Evolutionary conservation across 2,797 vertebrate species (phyloP), one percentile per base, ranked within the genome.

Genomic region (Squalus acanthias): DNA sequence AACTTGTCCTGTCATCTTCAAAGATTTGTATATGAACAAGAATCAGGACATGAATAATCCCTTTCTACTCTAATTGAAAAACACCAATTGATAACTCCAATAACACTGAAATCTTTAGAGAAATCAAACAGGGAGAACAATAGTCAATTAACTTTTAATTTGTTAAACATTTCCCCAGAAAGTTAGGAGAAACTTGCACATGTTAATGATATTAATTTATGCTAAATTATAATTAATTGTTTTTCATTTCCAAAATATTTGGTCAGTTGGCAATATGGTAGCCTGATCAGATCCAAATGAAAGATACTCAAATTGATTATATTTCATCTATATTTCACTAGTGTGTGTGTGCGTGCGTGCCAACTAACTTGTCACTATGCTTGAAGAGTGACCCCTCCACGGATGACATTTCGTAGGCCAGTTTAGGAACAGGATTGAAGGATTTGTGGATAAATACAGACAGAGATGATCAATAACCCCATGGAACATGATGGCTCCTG

Each of bases 131-230:
- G 88, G 57, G 57, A 33, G 88, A 91, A 91, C 57, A 91, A 91
- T 91, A 91, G 57, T 91, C 88, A 91, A 91, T 91, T 91, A 91
- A 33, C 88, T 91, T 33, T 91, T 91, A 91, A 91, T 91, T 91
- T 33, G 26, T 63, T 91, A 63, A 91, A 63, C 88, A 91, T 60
- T 91, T 91, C 88, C 53, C 88, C n/a, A 91, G 88, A 63, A 91
- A 89, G 53, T 89, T 89, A 63, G 88, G 88, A 63, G 26, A 63
- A 91, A 63, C 88, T 91, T 60, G 33, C 26, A 33, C 29, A 82
- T 39, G 26, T 89, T 60, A 89, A 60, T 60, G 8, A 91, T 91
- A 63, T 91, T 91, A 46, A 91, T 91, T 91, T 91, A 91, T 63
- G 57, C 53, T 4, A 63, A n/a, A 57, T 26, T 53, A 63, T 33